A percentile compares a stretch with the other conserved stretches of the same genome.
Conservation (phyloP, 2,797 vertebrate genomes). For the Hypotaenidia okinawae region DNA sequence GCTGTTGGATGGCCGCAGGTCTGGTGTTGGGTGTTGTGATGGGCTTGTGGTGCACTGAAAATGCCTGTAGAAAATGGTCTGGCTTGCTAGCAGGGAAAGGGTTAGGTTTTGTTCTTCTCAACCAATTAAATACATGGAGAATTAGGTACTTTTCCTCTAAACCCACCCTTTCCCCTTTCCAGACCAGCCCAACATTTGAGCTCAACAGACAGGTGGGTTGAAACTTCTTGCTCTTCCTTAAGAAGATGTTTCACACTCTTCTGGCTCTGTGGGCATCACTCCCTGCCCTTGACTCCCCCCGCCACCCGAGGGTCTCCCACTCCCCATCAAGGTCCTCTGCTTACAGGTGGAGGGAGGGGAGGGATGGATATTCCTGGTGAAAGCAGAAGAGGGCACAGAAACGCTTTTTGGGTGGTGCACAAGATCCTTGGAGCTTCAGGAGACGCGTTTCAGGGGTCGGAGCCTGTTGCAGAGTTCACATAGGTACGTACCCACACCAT, state of each 20-base stretch:
- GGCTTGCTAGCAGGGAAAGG: neutral
- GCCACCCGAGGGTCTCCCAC: neutral
- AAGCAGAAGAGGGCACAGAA: neutral
- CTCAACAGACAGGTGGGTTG: neutral
- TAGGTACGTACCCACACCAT: neutral
- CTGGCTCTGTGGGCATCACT: neutral
- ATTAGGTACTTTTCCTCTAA: neutral
- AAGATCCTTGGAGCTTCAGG: neutral
- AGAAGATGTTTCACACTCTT: neutral
- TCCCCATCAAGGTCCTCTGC: neutral
- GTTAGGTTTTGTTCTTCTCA: neutral
- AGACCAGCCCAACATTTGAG: neutral
- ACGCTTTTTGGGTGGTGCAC: accelerated
- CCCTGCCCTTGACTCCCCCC: neutral
- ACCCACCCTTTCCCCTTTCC: too few relatives aligned
- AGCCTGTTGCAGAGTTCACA: neutral
- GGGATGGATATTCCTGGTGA: accelerated
- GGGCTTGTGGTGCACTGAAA: neutral
- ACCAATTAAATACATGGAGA: neutral
- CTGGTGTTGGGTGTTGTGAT: accelerated
- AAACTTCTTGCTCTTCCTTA: neutral
- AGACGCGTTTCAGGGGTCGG: neutral
- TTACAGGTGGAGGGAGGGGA: neutral
- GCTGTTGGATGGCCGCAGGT: accelerated
- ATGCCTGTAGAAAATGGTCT: neutral